Evolutionary conservation across 2,797 vertebrate species (phyloP).

Genomic region (Fratercula arctica): DNA sequence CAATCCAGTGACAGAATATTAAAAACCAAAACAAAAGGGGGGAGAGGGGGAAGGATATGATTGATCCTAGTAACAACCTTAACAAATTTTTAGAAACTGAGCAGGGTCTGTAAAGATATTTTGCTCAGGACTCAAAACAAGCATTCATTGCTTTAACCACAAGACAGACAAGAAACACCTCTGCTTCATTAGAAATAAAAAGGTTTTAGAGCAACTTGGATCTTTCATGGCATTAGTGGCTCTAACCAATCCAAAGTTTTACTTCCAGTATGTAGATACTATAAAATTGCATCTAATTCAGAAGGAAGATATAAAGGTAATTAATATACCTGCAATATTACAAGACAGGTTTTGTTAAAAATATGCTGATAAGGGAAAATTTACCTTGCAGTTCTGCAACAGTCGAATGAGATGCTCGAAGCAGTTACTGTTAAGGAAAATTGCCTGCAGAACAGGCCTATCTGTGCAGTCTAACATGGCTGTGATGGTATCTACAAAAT

Average conservation of each 20-base stretch:
- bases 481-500: conserved; percentile 89
- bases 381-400: conserved; percentile 98
- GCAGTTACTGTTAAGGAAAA: conserved; percentile 98
- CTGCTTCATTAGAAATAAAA: background rate
- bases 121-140: background rate
- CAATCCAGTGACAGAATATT: background rate
- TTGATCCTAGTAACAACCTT: background rate
- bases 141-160: background rate
- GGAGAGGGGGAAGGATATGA: accelerated
- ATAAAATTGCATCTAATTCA: background rate
- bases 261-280: background rate
- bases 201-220: background rate
- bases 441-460: conserved; percentile 94
- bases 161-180: background rate
- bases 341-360: background rate
- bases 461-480: conserved; percentile 96
- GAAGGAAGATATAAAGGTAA: background rate
- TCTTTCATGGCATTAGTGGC: background rate
- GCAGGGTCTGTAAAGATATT: background rate
- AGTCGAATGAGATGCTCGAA: conserved; percentile 96
- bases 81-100: background rate
- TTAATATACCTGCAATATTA: background rate
- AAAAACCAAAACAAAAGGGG: background rate
- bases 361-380: background rate
- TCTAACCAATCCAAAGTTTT: background rate